These are phyloP conservation scores for Elephantulus edwardii DNA, from an alignment of 2,113 vertebrate species.

Conservation along the genomic window DNA sequence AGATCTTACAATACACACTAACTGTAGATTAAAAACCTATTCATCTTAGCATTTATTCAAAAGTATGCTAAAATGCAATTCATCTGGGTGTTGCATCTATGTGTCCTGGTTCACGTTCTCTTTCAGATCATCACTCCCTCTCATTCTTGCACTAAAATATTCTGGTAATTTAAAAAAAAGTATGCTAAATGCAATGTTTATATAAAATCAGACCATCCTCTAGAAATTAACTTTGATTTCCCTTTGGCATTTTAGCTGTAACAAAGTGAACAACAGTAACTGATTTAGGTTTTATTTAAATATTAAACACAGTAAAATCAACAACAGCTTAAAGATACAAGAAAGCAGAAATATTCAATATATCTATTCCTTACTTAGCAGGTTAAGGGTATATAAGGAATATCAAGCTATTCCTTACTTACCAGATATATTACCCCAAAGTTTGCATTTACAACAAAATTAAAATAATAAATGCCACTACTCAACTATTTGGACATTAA, in stretches of 20 bases:
- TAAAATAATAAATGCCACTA: no score
- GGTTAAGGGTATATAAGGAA: no score
- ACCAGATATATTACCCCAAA: background rate
- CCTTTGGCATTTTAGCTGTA: slow-evolving; percentile 9
- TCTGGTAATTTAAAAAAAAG: no score
- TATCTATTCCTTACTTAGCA: background rate
- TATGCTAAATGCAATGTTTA: background rate
- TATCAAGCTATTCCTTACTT: background rate
- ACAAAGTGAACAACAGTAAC: slow-evolving; percentile 22
- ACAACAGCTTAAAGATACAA: slow-evolving; percentile 19
- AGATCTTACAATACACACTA: background rate
- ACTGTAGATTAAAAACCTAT: background rate
- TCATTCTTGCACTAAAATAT: no score
- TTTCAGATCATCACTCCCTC: no score
- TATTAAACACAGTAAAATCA: slow-evolving; percentile 13
- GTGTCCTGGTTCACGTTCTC: no score
- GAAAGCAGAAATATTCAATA: background rate
- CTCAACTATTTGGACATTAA: background rate
- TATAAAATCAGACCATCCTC: background rate
- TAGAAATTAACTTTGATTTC: slow-evolving; percentile 29
- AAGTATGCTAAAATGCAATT: background rate
- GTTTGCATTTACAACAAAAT: no score
- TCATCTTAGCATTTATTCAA: background rate
- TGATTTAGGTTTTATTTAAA: slow-evolving; percentile 38
- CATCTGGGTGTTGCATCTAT: no score